These are phyloP conservation scores for Apamea monoglypha DNA, from an alignment of 2,888 invertebrate species.

Conservation along the genomic window DNA sequence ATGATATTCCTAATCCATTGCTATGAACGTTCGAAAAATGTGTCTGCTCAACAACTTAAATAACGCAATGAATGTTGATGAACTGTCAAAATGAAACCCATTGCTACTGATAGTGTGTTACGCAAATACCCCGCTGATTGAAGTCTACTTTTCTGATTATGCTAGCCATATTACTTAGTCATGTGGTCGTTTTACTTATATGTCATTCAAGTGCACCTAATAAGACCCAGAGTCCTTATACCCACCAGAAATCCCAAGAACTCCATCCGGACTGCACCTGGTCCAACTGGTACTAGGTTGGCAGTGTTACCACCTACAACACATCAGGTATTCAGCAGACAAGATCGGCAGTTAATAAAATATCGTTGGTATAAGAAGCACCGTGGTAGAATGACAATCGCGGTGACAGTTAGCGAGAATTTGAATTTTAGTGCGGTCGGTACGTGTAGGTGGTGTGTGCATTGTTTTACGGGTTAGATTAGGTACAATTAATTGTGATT, in stretches of 20 bases:
- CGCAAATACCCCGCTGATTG: too few species aligned
- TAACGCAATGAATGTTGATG: too few species aligned
- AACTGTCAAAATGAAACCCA: too few species aligned
- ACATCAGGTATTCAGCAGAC: conserved; percentile 64
- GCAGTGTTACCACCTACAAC: conserved; percentile 12
- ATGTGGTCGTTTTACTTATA: neutral
- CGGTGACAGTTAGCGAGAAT: conserved; percentile 60
- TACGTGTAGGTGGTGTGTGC: conserved; percentile 33
- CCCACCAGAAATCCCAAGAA: neutral
- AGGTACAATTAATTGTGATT: conserved; percentile 5
- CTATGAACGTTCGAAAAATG: too few species aligned
- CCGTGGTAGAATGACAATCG: conserved; percentile 64
- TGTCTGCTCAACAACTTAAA: too few species aligned
- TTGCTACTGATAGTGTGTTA: too few species aligned
- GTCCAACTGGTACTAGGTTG: neutral
- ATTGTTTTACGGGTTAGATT: conserved; percentile 53
- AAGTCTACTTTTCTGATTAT: neutral
- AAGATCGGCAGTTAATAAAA: conserved; percentile 64
- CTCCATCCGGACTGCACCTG: neutral
- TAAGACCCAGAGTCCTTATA: neutral
- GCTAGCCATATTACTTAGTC: neutral
- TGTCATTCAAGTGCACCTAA: neutral
- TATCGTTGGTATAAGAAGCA: conserved; percentile 63
- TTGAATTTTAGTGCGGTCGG: conserved; percentile 55
- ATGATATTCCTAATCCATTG: too few species aligned